phyloP scores from a whole-genome alignment of 2,888 invertebrate species.

The Arge pagana region DNA sequence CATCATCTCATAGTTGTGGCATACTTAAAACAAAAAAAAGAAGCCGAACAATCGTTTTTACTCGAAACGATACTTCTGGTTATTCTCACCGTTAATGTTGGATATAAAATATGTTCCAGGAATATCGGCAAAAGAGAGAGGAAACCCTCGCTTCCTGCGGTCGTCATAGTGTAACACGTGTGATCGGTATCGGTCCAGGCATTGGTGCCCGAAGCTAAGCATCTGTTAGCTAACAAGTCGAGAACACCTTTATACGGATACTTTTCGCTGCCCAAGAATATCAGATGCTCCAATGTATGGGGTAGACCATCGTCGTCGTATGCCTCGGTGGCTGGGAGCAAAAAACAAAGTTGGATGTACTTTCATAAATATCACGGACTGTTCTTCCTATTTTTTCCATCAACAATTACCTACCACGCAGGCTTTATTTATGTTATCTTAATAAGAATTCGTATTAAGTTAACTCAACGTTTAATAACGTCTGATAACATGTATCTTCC shows the following conservation, averaged over 20 bases:
- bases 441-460: too few relatives aligned
- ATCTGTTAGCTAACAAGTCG: constrained; percentile 86
- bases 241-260: constrained; percentile 90
- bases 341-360: not conserved
- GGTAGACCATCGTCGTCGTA: constrained; percentile 91
- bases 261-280: constrained; percentile 87
- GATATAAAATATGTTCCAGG: constrained; percentile 86
- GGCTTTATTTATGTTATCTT: too few relatives aligned
- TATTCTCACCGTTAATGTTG: constrained; percentile 70
- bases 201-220: constrained; percentile 89
- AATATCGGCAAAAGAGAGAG: constrained; percentile 87
- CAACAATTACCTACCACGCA: too few relatives aligned
- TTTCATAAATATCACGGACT: too few relatives aligned
- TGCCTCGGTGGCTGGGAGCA: constrained; percentile 80
- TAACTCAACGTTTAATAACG: too few relatives aligned
- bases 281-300: constrained; percentile 89
- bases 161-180: constrained; percentile 88
- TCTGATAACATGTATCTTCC: too few relatives aligned
- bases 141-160: constrained; percentile 87
- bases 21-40: constrained; percentile 1
- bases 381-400: too few relatives aligned
- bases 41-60: constrained; percentile 1
- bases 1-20: not conserved
- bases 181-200: constrained; percentile 88
- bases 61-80: not conserved